These are phyloP conservation scores for Dendroctonus valens DNA, from an alignment of 1,140 invertebrate genomes.

Conservation along the genomic window DNA sequence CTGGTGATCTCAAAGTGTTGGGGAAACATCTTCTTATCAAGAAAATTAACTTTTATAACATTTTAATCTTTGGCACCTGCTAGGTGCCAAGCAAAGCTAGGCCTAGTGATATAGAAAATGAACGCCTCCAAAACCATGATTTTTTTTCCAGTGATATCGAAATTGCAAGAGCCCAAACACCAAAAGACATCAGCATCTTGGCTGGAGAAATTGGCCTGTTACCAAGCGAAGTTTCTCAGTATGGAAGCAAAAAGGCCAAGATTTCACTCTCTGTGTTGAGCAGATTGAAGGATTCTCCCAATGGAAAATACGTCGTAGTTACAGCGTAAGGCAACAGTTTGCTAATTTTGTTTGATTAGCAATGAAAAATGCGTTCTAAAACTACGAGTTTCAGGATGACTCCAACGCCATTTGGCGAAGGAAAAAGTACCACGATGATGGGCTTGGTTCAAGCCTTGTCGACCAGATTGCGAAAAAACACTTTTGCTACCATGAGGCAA, in stretches of 20 bases:
- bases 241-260: slow-evolving; percentile 95
- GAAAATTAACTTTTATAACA: no score
- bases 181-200: slow-evolving; percentile 78
- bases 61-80: no score
- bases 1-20: no score
- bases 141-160: slow-evolving; percentile 73
- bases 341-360: background rate
- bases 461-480: slow-evolving; percentile 81
- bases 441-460: slow-evolving; percentile 91
- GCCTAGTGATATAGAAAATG: no score
- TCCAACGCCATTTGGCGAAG: slow-evolving; percentile 95
- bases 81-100: no score
- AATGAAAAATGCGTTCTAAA: background rate
- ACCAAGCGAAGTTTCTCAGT: slow-evolving; percentile 80
- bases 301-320: slow-evolving; percentile 94
- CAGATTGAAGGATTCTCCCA: slow-evolving; percentile 63
- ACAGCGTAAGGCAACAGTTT: slow-evolving; percentile 69
- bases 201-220: slow-evolving; percentile 84
- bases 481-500: slow-evolving; percentile 94
- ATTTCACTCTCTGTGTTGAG: slow-evolving; percentile 82
- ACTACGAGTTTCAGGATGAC: slow-evolving; percentile 70
- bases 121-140: no score
- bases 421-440: slow-evolving; percentile 94
- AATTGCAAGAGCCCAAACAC: slow-evolving; percentile 83
- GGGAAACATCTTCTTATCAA: no score